phyloP scores from a whole-genome alignment of 1,140 invertebrate species.

The Manduca sexta region DNA sequence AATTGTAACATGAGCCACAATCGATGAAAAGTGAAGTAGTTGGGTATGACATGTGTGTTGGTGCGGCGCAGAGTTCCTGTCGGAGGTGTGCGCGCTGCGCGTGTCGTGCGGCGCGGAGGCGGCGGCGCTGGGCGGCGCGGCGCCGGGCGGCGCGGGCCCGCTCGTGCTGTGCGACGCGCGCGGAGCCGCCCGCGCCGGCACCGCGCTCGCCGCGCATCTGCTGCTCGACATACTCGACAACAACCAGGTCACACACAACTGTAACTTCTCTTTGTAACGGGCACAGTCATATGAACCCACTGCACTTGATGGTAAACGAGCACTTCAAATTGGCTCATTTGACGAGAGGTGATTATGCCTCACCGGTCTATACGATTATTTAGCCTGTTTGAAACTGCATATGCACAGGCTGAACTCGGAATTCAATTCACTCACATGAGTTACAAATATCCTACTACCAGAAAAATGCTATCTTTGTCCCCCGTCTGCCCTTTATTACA shows the following conservation, averaged over 20 bases:
- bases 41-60: background rate
- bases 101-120: constrained; percentile 76
- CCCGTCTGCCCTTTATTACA: too few relatives aligned
- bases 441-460: too few relatives aligned
- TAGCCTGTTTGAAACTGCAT: too few relatives aligned
- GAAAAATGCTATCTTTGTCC: too few relatives aligned
- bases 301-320: constrained; percentile 8
- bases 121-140: constrained; percentile 63
- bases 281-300: background rate
- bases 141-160: constrained; percentile 50
- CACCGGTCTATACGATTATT: too few relatives aligned
- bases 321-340: too few relatives aligned
- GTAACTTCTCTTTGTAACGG: too few relatives aligned
- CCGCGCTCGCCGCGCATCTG: constrained; percentile 85
- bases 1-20: too few relatives aligned
- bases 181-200: constrained; percentile 81
- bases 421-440: too few relatives aligned
- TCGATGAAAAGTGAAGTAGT: background rate
- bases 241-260: constrained; percentile 78
- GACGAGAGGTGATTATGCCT: too few relatives aligned
- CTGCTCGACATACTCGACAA: constrained; percentile 90
- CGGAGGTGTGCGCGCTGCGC: constrained; percentile 88
- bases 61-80: constrained; percentile 78
- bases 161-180: constrained; percentile 79
- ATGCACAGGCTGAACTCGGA: too few relatives aligned